Conservation (phyloP, 1,140 invertebrate genomes). For the Drosophila setifemur region DNA sequence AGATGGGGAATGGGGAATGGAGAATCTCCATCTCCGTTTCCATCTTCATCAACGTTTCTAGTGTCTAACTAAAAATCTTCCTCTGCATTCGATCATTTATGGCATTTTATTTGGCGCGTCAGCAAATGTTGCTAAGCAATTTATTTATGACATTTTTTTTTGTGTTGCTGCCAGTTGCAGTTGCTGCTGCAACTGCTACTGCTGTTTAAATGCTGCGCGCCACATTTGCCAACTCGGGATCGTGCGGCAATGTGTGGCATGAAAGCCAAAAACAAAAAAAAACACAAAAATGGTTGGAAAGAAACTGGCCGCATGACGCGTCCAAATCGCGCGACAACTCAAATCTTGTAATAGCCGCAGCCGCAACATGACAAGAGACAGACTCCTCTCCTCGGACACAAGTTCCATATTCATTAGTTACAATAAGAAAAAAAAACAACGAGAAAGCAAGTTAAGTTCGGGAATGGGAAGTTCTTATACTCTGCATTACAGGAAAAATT, state of each 20-base stretch:
- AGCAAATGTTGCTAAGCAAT: conserved; percentile 81
- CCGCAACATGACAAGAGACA: conserved; percentile 59
- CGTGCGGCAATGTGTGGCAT: conserved; percentile 76
- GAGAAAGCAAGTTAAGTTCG: too few relatives aligned
- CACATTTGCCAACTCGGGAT: conserved; percentile 63
- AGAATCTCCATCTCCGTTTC: conserved; percentile 41
- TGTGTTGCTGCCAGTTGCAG: conserved; percentile 18
- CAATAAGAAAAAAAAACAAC: conserved; percentile 39
- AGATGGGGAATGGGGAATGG: too few relatives aligned
- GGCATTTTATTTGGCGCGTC: conserved; percentile 82
- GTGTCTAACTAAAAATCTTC: conserved; percentile 66
- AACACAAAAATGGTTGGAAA: conserved; percentile 21
- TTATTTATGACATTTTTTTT: conserved; percentile 82
- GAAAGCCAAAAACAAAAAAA: conserved; percentile 17
- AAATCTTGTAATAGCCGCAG: conserved; percentile 66
- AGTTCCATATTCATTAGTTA: conserved; percentile 79
- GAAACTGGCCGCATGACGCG: conserved; percentile 77
- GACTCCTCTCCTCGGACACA: conserved; percentile 46
- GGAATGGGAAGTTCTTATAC: too few relatives aligned
- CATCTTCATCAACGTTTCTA: conserved; percentile 41
- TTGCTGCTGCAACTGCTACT: conserved; percentile 21
- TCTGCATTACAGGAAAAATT: too few relatives aligned
- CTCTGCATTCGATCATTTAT: conserved; percentile 77
- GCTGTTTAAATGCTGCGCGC: conserved; percentile 44
- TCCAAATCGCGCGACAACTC: conserved; percentile 70